These are phyloP conservation scores for Drosophila triauraria DNA, from an alignment of 1,140 invertebrate species.

Conservation along the genomic window DNA sequence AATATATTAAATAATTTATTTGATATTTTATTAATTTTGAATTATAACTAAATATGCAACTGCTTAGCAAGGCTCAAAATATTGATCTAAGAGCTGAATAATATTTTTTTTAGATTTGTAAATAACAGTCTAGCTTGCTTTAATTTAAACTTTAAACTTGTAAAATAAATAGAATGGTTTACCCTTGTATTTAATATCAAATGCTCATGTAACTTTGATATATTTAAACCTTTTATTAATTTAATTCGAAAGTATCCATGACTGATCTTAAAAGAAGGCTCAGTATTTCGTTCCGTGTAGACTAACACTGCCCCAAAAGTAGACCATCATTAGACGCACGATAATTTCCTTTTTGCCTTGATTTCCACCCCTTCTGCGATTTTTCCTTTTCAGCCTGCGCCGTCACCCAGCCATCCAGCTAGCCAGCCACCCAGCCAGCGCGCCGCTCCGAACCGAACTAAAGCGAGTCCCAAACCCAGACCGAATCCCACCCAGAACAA, in stretches of 20 bases:
- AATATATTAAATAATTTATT: too few species aligned
- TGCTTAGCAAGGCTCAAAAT: not conserved
- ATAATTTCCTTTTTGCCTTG: conserved; percentile 15
- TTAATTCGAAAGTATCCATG: not conserved
- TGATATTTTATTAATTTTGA: not conserved
- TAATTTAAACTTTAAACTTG: not conserved
- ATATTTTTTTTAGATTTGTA: not conserved
- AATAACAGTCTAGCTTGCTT: not conserved
- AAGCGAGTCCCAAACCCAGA: conserved; percentile 7
- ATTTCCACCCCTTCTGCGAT: conserved; percentile 33
- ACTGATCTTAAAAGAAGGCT: not conserved
- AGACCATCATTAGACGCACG: conserved; percentile 36
- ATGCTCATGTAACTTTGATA: not conserved
- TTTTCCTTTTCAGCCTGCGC: conserved; percentile 21
- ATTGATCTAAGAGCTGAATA: not conserved
- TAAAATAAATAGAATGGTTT: not conserved
- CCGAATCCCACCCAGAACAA: conserved; percentile 25
- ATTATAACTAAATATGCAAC: too few species aligned
- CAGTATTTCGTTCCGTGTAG: not conserved
- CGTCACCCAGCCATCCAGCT: not conserved
- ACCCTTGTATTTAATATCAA: not conserved
- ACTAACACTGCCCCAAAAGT: conserved; percentile 19
- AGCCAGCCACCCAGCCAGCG: not conserved
- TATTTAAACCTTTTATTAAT: not conserved
- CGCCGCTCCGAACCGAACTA: conserved; percentile 8